A percentile compares a stretch with the other conserved stretches of the same genome.
Evolutionary conservation across 2,888 invertebrate genomes (phyloP).

Genomic region (Drosophila demipolita): DNA sequence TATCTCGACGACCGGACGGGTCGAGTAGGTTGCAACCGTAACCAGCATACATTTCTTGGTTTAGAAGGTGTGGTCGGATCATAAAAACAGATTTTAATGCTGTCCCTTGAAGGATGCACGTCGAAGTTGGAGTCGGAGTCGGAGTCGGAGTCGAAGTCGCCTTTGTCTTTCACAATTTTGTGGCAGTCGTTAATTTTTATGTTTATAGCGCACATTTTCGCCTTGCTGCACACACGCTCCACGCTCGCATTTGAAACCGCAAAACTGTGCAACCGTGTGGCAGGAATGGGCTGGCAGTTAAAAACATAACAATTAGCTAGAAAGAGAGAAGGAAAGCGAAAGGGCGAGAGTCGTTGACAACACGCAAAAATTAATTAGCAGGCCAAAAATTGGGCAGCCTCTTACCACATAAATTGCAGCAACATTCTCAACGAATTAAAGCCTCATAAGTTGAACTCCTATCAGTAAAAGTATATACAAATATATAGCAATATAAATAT

Average conservation of each 20-base stretch:
- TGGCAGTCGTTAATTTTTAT: conserved; percentile 83
- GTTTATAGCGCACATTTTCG: conserved; percentile 80
- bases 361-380: conserved; percentile 78
- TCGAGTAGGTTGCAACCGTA: not conserved
- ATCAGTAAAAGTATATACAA: conserved; percentile 13
- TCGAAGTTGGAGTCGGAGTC: not conserved
- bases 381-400: conserved; percentile 34
- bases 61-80: conserved; percentile 61
- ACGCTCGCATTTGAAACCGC: conserved; percentile 41
- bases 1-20: conserved; percentile 29
- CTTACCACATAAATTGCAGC: conserved; percentile 52
- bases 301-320: conserved; percentile 77
- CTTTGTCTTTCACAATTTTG: conserved; percentile 82
- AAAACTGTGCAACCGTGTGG: conserved; percentile 42
- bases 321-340: conserved; percentile 20
- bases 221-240: conserved; percentile 71
- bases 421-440: conserved; percentile 35
- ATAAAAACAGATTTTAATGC: conserved; percentile 83
- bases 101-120: conserved; percentile 43
- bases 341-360: conserved; percentile 62
- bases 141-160: not conserved
- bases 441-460: conserved; percentile 26
- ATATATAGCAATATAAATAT: no score
- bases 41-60: conserved; percentile 13
- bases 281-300: conserved; percentile 49